Conservation (phyloP, 2,888 invertebrate species). For the Phyllotreta striolata region DNA sequence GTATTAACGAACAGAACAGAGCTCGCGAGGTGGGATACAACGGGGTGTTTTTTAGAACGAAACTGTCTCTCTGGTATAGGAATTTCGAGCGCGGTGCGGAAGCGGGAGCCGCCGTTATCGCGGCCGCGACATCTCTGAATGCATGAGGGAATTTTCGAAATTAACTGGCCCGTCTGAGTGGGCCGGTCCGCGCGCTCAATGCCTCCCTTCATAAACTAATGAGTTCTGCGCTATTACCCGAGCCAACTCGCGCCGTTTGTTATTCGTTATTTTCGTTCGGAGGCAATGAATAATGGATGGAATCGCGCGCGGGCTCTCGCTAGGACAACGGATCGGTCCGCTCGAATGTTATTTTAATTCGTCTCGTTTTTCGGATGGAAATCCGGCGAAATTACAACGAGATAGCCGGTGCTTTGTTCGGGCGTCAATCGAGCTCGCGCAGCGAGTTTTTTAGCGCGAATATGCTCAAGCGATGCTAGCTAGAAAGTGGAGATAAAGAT, state of each 20-base stretch:
- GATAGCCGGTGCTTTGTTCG: too few species aligned
- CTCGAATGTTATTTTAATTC: not conserved
- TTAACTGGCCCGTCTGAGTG: conserved; percentile 40
- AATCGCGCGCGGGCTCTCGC: conserved; percentile 25
- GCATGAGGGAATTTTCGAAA: conserved; percentile 35
- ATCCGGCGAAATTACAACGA: too few species aligned
- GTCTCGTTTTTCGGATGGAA: too few species aligned
- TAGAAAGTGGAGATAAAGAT: too few species aligned
- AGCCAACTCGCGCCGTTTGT: conserved; percentile 58
- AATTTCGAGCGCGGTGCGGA: conserved; percentile 44
- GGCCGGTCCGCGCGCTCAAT: conserved; percentile 50
- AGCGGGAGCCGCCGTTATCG: conserved; percentile 48
- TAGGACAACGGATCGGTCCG: conserved; percentile 20
- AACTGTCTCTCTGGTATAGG: not conserved
- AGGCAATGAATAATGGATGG: conserved; percentile 54
- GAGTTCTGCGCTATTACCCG: conserved; percentile 58
- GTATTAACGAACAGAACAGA: too few species aligned
- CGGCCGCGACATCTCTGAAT: conserved; percentile 46
- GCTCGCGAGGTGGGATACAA: too few species aligned
- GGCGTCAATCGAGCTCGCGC: too few species aligned
- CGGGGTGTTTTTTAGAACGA: too few species aligned
- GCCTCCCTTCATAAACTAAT: conserved; percentile 59
- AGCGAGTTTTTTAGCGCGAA: too few species aligned
- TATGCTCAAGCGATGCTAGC: too few species aligned
- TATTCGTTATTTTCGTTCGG: conserved; percentile 58